These are phyloP conservation scores for Serranus cabrilla DNA, from an alignment of 2,797 vertebrate species.

Conservation along the genomic window DNA sequence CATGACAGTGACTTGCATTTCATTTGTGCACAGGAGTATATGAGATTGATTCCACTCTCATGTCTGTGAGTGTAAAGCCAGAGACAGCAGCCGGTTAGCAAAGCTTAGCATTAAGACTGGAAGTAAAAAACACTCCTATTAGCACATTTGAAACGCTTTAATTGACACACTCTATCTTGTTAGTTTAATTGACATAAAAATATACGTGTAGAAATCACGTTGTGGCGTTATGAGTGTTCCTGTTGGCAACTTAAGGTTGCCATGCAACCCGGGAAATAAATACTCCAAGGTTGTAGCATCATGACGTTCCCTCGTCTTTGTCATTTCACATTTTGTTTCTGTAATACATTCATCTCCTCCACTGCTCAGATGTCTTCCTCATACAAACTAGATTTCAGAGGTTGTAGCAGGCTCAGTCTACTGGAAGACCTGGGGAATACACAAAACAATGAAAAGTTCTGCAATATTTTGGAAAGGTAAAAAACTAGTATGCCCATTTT, in stretches of 20 bases:
- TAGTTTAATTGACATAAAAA: not conserved
- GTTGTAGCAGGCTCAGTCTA: no score
- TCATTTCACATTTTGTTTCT: not conserved
- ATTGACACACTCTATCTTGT: not conserved
- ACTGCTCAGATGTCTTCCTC: no score
- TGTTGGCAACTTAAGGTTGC: not conserved
- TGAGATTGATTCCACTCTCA: not conserved
- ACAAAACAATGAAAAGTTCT: no score
- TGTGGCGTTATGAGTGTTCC: not conserved
- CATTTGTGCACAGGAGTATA: not conserved
- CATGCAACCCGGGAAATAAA: not conserved
- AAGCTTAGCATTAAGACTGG: not conserved
- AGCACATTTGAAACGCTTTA: not conserved
- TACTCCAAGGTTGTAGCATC: not conserved
- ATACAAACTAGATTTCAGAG: no score
- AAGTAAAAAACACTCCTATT: not conserved
- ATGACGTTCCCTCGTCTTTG: not conserved
- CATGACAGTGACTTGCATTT: slow-evolving; percentile 26
- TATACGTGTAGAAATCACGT: not conserved
- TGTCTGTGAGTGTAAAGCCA: not conserved
- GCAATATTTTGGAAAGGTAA: no score
- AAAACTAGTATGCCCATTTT: no score
- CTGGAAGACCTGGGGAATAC: no score
- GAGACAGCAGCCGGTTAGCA: slow-evolving; percentile 4
- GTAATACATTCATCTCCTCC: not conserved